Base-by-base conservation (phyloP, 2,888 invertebrate genomes). In the Patella depressa region DNA sequence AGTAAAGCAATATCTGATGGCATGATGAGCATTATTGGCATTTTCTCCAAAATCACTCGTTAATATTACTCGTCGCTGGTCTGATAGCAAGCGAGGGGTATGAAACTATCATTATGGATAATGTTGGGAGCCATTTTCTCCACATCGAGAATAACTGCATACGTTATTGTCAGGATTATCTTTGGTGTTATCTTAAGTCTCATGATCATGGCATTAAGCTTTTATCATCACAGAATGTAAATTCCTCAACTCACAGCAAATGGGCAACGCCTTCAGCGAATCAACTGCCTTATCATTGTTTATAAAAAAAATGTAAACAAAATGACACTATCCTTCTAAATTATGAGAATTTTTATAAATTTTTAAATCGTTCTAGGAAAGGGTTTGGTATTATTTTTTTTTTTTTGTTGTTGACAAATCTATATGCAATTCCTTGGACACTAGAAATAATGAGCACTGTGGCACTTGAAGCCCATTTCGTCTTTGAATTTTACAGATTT, bases 21-120 rank as follows among this genome's bases (percentile, higher is more conserved):
- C 80, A 74, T 71, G 55, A 75, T 71, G 57, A 77, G 75, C 77
- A 70, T 77, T 57, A 77, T 77, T 75, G 75, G 75, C 79, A 74
- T 75, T 71, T 59, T 72, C 70, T 55, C 70, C 54, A 71, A 75
- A 71, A 70, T 55, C 29, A 29, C 17, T 24, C 70, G 76, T 55
- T 72, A 72, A 78, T 79, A 73, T 70, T 45, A 24, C 71, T 53
- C 29, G 54, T 55, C 57, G 17, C 74, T 59, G 34, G 57, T 65
- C 53, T 19, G 71, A 71, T 75, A 75, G 75, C 70, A 71, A 70
- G 54, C 24, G 15, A 17, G 11, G 29, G 70, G 70, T 75, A 75
- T 75, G 75, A 75, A 75, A 75, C 75, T 70, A 71, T 75, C 75
- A 75, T 54, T 53, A 24, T 71, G 54, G 70, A 65, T 65, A 65